Evolutionary conservation across 2,797 vertebrate genomes (phyloP).

Genomic region (Manis pentadactyla): DNA sequence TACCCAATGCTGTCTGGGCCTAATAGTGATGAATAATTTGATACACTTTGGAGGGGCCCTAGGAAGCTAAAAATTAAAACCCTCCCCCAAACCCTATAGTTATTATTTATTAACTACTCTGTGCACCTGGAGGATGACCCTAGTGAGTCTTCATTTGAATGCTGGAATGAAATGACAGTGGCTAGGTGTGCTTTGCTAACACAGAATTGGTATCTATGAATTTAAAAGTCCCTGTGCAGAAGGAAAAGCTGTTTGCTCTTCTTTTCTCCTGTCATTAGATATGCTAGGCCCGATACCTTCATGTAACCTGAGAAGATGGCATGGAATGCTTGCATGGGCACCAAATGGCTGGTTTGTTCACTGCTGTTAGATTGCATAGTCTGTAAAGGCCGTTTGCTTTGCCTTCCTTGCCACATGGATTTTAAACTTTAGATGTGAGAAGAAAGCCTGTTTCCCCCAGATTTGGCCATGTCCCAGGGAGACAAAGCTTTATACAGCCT

Average conservation of each 20-base stretch:
- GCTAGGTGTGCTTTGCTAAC: slow-evolving; percentile 29
- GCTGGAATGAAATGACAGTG: background rate
- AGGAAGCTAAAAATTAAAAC: background rate
- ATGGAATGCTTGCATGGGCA: slow-evolving; percentile 45
- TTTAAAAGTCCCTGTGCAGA: slow-evolving; percentile 15
- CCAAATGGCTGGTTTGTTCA: slow-evolving; percentile 59
- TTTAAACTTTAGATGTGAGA: slow-evolving; percentile 61
- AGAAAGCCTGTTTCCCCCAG: slow-evolving; percentile 31
- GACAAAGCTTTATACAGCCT: slow-evolving; percentile 54
- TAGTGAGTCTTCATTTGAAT: slow-evolving; percentile 52
- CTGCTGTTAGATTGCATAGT: slow-evolving; percentile 54
- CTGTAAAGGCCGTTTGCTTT: slow-evolving; percentile 69
- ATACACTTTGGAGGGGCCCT: background rate
- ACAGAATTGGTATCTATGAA: slow-evolving; percentile 44
- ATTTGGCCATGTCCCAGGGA: slow-evolving; percentile 47
- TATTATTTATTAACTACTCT: slow-evolving; percentile 32
- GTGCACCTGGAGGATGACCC: background rate
- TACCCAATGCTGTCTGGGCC: background rate
- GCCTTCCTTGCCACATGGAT: slow-evolving; percentile 30
- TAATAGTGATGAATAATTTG: slow-evolving; percentile 16
- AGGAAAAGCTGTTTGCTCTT: background rate
- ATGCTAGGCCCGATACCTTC: slow-evolving; percentile 25
- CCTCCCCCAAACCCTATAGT: background rate
- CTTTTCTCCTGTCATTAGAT: slow-evolving; percentile 3
- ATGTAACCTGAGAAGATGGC: slow-evolving; percentile 60